Percentiles rank a stretch among this genome's conserved stretches.
These are phyloP conservation scores for Cyanocitta stelleri DNA, from an alignment of 2,113 vertebrate genomes.

Conservation along the genomic window DNA sequence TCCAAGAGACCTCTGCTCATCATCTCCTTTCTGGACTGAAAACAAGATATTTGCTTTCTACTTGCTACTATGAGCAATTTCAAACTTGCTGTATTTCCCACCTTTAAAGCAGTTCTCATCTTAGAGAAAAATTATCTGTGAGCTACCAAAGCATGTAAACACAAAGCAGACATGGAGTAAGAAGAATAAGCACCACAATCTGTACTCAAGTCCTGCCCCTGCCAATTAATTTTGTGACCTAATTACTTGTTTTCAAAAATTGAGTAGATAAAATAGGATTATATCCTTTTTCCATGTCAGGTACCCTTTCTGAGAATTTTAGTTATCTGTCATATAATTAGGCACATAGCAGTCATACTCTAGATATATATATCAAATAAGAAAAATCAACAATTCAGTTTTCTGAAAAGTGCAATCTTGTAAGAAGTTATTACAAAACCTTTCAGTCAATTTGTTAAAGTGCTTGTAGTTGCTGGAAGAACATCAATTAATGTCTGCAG, in stretches of 20 bases:
- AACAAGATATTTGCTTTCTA: not conserved
- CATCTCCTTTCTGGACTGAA: not conserved
- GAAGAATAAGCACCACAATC: not conserved
- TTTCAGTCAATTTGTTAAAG: slow-evolving; percentile 29
- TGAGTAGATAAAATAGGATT: not conserved
- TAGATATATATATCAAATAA: not conserved
- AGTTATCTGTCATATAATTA: not conserved
- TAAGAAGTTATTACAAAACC: not conserved
- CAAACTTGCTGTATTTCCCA: not conserved
- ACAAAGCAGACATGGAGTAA: not conserved
- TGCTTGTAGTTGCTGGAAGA: not conserved
- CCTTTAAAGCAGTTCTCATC: not conserved
- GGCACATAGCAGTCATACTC: not conserved
- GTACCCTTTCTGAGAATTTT: not conserved
- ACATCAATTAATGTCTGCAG: not conserved
- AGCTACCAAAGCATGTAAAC: not conserved
- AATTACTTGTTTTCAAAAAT: not conserved
- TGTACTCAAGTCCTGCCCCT: not conserved
- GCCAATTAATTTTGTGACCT: not conserved
- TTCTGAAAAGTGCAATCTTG: not conserved
- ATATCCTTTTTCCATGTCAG: not conserved
- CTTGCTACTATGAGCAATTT: not conserved
- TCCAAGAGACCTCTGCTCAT: not conserved
- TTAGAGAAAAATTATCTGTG: not conserved
- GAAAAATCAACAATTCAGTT: not conserved